Base-by-base conservation (phyloP, 92 coral and sea anemone species). In the Phenganax stokvisi region DNA sequence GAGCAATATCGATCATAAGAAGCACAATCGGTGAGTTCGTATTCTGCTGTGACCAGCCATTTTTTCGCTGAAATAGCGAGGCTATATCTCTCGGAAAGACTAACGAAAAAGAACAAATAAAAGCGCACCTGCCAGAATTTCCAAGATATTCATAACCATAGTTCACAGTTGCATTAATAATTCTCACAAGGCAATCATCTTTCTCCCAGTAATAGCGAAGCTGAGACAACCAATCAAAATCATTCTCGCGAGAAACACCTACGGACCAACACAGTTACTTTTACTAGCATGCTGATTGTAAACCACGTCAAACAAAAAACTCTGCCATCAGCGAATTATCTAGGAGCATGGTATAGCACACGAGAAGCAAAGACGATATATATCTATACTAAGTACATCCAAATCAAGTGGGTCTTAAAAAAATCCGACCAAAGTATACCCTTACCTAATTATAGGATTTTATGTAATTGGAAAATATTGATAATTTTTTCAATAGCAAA, bases 111-210 rank as follows among this genome's bases (percentile, higher is more conserved):
- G 63, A 58, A 12, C 13, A 12, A 58, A 58, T 7, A 58, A 61
- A 61, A 7, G 27, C 67, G 27, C 15, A 96, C 99, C 99, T 92
- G 91, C 99, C 99, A 31, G 99, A 96, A 89, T 96, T 96, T 30
- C 99, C 99, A 29, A 96, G 97, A 85, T 96, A 96, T 83, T 96
- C 99, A 79, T 91, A 96, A 25, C 99, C 99, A 88, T 96, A 96
- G 72, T 87, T 90, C 20, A 96, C 99, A 51, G 92, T 90, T 54
- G 99, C 97, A 62, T 96, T 96, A 74, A 92, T 96, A 67, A 96
- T 96, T 57, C 99, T 89, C 75, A 96, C 97, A 57, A 92, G 81
- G 63, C 99, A 96, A 25, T 89, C 87, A 12, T 90, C 97, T 71
- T 88, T 90, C 70, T 93, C 97, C 99, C 99, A 96, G 90, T 96